Evolutionary conservation across 2,113 vertebrate species (phyloP).

Genomic region (Perca schrenkii): DNA sequence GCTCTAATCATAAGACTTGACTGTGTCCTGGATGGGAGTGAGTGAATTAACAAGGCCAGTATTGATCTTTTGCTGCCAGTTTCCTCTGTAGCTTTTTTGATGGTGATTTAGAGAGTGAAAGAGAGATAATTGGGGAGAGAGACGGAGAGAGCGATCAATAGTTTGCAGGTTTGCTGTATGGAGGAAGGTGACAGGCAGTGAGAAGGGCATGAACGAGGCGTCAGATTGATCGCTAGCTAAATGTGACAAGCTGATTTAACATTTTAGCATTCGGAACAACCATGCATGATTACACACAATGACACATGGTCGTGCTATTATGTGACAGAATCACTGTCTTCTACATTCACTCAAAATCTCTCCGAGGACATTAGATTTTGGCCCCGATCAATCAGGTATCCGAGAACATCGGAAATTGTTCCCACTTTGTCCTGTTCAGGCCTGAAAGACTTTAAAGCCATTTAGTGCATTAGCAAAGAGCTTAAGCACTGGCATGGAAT

Average conservation of each 20-base stretch:
- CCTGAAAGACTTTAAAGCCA: conserved; percentile 26
- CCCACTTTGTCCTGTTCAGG: conserved; percentile 17
- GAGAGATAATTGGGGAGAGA: conserved; percentile 54
- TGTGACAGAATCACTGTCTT: neutral
- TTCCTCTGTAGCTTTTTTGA: conserved; percentile 74
- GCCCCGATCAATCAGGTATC: conserved; percentile 14
- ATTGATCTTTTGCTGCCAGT: conserved; percentile 69
- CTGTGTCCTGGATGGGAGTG: conserved; percentile 70
- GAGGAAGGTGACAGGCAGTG: conserved; percentile 59
- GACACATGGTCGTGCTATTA: neutral
- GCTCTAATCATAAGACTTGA: conserved; percentile 67
- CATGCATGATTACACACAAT: neutral
- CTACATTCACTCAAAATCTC: conserved; percentile 4
- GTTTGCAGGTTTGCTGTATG: conserved; percentile 65
- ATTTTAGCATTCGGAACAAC: neutral
- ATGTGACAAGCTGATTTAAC: conserved; percentile 53
- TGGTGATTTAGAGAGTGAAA: conserved; percentile 69
- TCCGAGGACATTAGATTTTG: conserved; percentile 19
- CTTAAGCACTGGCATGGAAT: conserved; percentile 13
- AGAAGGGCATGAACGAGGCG: conserved; percentile 49
- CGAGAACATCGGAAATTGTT: conserved; percentile 17
- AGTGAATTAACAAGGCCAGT: conserved; percentile 78
- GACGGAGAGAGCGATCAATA: conserved; percentile 58
- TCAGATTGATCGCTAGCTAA: conserved; percentile 57
- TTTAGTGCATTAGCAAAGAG: conserved; percentile 23